Conservation (phyloP, 2,113 vertebrate genomes). For the Rhabdornis inornatus region DNA sequence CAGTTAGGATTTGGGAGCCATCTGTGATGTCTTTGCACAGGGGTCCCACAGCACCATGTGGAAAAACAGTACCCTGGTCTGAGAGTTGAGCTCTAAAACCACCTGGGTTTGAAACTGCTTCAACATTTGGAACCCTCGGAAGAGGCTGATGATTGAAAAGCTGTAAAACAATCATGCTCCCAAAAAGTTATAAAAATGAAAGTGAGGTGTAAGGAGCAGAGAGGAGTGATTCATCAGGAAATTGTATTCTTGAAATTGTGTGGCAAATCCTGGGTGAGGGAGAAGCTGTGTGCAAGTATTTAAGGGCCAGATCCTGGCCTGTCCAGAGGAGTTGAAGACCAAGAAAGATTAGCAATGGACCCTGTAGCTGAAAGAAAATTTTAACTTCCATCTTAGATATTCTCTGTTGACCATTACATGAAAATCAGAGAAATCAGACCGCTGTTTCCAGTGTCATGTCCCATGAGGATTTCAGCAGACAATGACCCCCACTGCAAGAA, state of each 20-base stretch:
- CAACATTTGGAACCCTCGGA: neutral
- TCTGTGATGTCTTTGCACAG: neutral
- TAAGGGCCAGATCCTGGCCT: neutral
- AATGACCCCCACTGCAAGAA: neutral
- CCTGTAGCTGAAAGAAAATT: neutral
- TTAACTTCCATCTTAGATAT: neutral
- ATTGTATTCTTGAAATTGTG: neutral
- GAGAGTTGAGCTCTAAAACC: neutral
- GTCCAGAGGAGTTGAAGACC: neutral
- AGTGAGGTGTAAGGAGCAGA: neutral
- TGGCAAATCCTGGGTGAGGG: neutral
- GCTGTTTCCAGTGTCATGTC: neutral
- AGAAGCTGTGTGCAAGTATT: neutral
- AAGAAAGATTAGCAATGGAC: neutral
- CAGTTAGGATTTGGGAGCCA: neutral
- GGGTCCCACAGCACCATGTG: rapidly evolving
- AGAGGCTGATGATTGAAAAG: neutral
- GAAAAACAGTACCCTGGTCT: neutral
- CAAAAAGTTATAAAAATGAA: neutral
- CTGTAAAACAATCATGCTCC: neutral
- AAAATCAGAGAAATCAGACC: neutral
- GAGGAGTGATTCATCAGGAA: neutral
- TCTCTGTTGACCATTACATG: neutral
- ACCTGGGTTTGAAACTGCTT: neutral
- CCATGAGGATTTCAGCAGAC: neutral